Evolutionary conservation across 2,797 vertebrate genomes (phyloP).

Genomic region (Fistularia tabacaria): DNA sequence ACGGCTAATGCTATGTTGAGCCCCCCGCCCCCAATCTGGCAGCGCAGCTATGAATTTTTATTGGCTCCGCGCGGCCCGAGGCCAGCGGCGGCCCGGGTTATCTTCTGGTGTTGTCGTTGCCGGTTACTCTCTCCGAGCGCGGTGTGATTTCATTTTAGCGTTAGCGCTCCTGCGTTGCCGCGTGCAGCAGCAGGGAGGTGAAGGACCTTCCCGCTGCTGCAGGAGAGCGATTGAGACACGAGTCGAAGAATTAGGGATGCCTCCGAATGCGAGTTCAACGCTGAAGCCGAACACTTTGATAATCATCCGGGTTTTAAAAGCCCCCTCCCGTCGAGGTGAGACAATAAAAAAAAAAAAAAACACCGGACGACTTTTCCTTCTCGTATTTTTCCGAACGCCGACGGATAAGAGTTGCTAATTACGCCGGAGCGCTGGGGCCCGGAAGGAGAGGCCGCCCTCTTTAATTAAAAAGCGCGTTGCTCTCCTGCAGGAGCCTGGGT

Average conservation of each 20-base stretch:
- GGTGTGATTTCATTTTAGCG: no score
- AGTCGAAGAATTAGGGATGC: no score
- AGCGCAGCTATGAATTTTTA: constrained; percentile 69
- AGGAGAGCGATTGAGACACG: no score
- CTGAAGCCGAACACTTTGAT: no score
- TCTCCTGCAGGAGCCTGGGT: constrained; percentile 51
- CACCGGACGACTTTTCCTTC: constrained; percentile 21
- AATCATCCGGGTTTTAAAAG: not conserved
- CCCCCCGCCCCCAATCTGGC: constrained; percentile 35
- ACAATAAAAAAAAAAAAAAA: no score
- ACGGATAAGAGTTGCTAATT: constrained; percentile 53
- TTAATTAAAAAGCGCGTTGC: constrained; percentile 69
- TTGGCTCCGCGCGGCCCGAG: constrained; percentile 41
- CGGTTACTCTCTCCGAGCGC: constrained; percentile 24
- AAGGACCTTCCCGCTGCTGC: no score
- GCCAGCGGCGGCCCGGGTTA: constrained; percentile 32
- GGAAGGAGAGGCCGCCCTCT: constrained; percentile 63
- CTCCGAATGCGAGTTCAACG: no score
- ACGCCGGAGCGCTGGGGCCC: constrained; percentile 47
- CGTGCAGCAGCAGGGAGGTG: constrained; percentile 4
- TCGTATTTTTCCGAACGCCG: constrained; percentile 13
- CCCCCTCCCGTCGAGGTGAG: no score
- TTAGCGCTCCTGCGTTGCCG: no score
- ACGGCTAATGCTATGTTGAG: constrained; percentile 55
- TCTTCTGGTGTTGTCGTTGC: constrained; percentile 54